Evolutionary conservation across 2,113 vertebrate genomes (phyloP).

Genomic region (Ophiodon elongatus): DNA sequence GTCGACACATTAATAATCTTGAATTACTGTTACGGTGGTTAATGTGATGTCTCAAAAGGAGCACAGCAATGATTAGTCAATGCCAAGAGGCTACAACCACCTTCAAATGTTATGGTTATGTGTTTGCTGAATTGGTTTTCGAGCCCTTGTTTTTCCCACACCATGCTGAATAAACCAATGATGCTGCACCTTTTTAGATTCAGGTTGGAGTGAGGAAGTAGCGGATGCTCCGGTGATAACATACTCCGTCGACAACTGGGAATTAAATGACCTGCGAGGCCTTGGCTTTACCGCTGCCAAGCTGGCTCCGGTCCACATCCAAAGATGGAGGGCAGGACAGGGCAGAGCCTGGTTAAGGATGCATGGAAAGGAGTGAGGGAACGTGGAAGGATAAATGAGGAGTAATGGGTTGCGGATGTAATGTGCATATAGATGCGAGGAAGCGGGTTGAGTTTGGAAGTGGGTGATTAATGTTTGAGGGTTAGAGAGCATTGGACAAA

Average conservation of each 20-base stretch:
- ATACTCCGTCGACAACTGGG: slow-evolving; percentile 11
- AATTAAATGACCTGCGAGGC: slow-evolving; percentile 47
- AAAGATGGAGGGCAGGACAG: background rate
- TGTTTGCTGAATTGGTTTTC: background rate
- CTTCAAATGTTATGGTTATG: background rate
- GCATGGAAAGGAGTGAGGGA: slow-evolving; percentile 14
- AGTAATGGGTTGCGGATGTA: slow-evolving; percentile 39
- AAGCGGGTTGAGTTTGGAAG: slow-evolving; percentile 5
- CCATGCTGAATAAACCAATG: background rate
- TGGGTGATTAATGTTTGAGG: slow-evolving; percentile 40
- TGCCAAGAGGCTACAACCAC: background rate
- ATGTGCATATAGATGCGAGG: slow-evolving; percentile 30
- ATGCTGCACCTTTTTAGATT: slow-evolving; percentile 14
- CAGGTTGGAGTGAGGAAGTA: background rate
- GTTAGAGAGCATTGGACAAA: slow-evolving; percentile 35
- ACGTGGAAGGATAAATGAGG: slow-evolving; percentile 26
- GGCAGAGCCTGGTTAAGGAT: slow-evolving; percentile 30
- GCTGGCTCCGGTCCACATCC: slow-evolving; percentile 5
- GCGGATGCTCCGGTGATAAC: slow-evolving; percentile 29
- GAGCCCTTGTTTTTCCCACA: background rate
- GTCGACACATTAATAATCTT: background rate
- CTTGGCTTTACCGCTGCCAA: slow-evolving; percentile 20
- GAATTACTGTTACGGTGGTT: too few relatives aligned
- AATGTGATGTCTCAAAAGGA: background rate
- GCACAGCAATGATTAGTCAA: background rate